These are phyloP conservation scores for Polia nebulosa DNA, from an alignment of 2,888 invertebrate genomes.

Conservation along the genomic window DNA sequence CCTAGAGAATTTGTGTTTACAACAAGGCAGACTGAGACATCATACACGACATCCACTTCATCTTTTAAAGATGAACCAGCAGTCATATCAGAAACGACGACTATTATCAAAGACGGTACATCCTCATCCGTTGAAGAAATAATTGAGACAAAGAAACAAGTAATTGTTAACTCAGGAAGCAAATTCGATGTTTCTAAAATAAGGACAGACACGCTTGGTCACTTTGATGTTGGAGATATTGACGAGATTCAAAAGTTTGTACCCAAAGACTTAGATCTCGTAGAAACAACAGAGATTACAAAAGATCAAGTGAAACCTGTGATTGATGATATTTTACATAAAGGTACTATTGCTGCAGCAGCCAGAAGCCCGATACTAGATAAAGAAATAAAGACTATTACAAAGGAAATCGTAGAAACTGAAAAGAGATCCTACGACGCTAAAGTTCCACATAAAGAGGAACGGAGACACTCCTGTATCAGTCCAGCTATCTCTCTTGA, in stretches of 20 bases:
- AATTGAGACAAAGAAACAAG: constrained; percentile 65
- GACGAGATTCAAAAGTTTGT: constrained; percentile 74
- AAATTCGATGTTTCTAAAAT: constrained; percentile 87
- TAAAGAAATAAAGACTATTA: constrained; percentile 82
- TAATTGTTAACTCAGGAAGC: constrained; percentile 64
- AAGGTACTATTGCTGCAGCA: constrained; percentile 83
- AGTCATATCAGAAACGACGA: constrained; percentile 65
- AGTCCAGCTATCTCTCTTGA: constrained; percentile 88
- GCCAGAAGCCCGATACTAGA: constrained; percentile 83
- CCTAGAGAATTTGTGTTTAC: constrained; percentile 67
- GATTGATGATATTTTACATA: constrained; percentile 86
- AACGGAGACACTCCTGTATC: constrained; percentile 87
- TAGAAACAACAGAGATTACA: constrained; percentile 80
- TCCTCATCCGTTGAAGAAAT: constrained; percentile 65
- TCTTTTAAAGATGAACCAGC: constrained; percentile 67
- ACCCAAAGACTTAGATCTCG: constrained; percentile 76
- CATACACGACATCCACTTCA: constrained; percentile 66
- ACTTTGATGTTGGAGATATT: constrained; percentile 79
- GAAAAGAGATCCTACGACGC: constrained; percentile 87
- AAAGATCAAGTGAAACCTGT: constrained; percentile 86
- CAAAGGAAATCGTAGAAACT: constrained; percentile 83
- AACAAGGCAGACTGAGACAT: constrained; percentile 75
- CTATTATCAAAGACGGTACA: constrained; percentile 68
- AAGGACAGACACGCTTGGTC: constrained; percentile 84
- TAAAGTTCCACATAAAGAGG: constrained; percentile 87